phyloP scores from a whole-genome alignment of 1,140 invertebrate genomes.

The Tetramorium parvispinum region DNA sequence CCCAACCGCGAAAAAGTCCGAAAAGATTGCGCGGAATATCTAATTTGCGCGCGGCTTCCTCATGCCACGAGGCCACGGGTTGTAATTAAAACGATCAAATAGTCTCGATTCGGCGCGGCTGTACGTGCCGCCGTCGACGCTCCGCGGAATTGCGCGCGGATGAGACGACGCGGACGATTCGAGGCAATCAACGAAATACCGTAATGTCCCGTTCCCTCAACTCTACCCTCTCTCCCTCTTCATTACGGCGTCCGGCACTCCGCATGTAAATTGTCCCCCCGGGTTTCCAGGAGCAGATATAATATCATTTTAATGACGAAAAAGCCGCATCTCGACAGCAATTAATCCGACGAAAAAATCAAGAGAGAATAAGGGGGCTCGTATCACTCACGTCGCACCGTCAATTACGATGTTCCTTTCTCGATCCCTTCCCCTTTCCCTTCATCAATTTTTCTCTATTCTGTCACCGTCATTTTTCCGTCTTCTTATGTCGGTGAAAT shows the following conservation, averaged over 20 bases:
- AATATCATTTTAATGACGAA: slow-evolving; percentile 84
- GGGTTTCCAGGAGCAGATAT: slow-evolving; percentile 76
- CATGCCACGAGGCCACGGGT: slow-evolving; percentile 15
- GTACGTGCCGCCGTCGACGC: neutral
- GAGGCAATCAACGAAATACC: slow-evolving; percentile 80
- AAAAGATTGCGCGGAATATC: slow-evolving; percentile 17
- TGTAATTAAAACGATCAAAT: slow-evolving; percentile 70
- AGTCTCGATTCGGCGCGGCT: slow-evolving; percentile 14
- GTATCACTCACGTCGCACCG: slow-evolving; percentile 58
- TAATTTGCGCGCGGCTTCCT: slow-evolving; percentile 49
- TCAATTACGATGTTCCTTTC: slow-evolving; percentile 67
- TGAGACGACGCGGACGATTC: slow-evolving; percentile 70
- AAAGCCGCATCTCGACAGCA: slow-evolving; percentile 74
- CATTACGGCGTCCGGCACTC: slow-evolving; percentile 66
- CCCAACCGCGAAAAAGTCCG: neutral
- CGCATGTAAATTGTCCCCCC: slow-evolving; percentile 78
- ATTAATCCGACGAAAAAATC: slow-evolving; percentile 77
- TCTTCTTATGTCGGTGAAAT: neutral
- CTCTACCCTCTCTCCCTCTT: slow-evolving; percentile 40
- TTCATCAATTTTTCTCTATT: neutral
- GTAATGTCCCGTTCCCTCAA: slow-evolving; percentile 71
- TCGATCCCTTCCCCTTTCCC: slow-evolving; percentile 32
- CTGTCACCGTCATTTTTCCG: neutral
- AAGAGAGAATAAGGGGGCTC: neutral
- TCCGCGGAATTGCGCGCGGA: slow-evolving; percentile 59